Percentiles rank a stretch among this genome's conserved stretches.
Conservation (phyloP, 2,797 vertebrate genomes). For the Chaetophractus vellerosus region DNA sequence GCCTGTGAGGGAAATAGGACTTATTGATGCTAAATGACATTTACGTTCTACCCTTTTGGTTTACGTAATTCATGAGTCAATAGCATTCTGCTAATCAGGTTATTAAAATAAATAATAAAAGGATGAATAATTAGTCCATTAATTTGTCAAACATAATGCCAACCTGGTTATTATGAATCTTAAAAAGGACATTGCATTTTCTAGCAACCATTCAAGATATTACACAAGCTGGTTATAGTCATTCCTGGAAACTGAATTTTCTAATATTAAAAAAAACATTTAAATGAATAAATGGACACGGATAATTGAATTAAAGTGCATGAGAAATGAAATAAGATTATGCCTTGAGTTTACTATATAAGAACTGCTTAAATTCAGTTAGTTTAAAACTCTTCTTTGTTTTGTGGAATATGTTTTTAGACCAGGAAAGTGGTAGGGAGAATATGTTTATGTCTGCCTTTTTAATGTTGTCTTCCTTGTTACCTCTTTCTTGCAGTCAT, state of each 20-base stretch:
- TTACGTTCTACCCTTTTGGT: slow-evolving; percentile 30
- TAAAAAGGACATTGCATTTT: slow-evolving; percentile 23
- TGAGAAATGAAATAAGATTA: background rate
- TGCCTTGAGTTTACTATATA: slow-evolving; percentile 2
- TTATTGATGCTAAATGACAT: slow-evolving; percentile 15
- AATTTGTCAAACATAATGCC: slow-evolving; percentile 42
- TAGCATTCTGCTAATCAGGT: slow-evolving; percentile 37
- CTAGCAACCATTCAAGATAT: background rate
- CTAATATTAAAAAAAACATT: slow-evolving; percentile 22
- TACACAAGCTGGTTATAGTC: background rate
- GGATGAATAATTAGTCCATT: slow-evolving; percentile 40
- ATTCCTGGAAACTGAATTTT: background rate
- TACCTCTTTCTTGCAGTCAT: background rate
- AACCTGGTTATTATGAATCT: slow-evolving; percentile 40
- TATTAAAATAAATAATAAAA: slow-evolving; percentile 65
- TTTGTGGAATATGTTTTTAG: background rate
- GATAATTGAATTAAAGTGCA: background rate
- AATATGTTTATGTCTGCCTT: background rate
- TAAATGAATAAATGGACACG: background rate
- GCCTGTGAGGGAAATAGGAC: background rate
- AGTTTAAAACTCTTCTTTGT: background rate
- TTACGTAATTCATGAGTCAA: slow-evolving; percentile 67
- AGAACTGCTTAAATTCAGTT: background rate
- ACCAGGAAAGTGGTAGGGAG: background rate
- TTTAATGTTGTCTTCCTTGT: background rate